Evolutionary conservation across 1,140 invertebrate genomes (phyloP), one percentile per base, ranked within the genome.

Genomic region (Drosophila repletoides): DNA sequence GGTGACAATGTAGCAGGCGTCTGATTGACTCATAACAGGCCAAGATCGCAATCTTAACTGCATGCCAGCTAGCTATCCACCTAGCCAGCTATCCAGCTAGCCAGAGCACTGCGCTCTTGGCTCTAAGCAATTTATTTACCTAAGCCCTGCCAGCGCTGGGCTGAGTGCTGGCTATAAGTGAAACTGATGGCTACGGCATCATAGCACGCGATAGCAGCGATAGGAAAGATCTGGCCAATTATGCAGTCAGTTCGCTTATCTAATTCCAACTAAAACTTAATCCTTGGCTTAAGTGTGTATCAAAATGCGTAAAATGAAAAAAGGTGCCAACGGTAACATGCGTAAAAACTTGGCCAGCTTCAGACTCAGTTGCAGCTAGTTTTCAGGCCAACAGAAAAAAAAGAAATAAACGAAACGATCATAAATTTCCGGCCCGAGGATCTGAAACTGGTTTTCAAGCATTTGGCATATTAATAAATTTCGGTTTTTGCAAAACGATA

Each of bases 11-110:
- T 81, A 77, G 64, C 70, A 74, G 65, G 77, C 73, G 55, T 84
- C 79, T 83, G 79, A 83, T 83, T 86, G 79, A 83, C 79, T 83
- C 80, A 83, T 83, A 83, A 79, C 80, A 83, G 77, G 74, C 79
- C 65, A 71, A 75, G 74, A 83, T 86, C 65, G 49, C 79, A 83
- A 86, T 86, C 80, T 86, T 49, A 79, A 66, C 76, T 74, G 79
- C 74, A 74, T 83, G 73, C 73, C 73, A 59, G 46, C 51, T 36
- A 66, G 10, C 31, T 3, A 4, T 9, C 28, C 15, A 6, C 26
- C 28, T 4, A 59, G 46, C 51, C 36, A 66, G 10, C 31, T 3
- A 4, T 9, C 28, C 15, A 6, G 26, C 36, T 29, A 41, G 24
- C 10, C n/a, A 9, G 33, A 7, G 36, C 9, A 56, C 46, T 79